These are phyloP conservation scores for Gallinago jamesoni DNA, from an alignment of 2,113 vertebrate species.

Conservation along the genomic window DNA sequence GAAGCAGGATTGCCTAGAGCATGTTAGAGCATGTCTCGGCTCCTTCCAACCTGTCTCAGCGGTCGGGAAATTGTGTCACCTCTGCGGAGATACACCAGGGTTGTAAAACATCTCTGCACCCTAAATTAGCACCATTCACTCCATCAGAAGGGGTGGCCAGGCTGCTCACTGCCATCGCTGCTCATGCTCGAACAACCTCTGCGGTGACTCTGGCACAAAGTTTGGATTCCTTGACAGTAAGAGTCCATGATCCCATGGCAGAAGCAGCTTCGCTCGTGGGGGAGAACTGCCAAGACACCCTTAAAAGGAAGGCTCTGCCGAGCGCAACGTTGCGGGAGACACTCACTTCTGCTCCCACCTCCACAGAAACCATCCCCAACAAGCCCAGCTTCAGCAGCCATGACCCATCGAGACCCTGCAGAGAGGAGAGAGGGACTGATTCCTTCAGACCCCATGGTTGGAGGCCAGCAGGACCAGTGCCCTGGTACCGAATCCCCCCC, in stretches of 20 bases:
- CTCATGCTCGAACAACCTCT: neutral
- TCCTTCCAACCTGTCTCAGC: neutral
- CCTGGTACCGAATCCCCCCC: neutral
- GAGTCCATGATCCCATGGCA: constrained; percentile 36
- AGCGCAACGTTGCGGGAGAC: neutral
- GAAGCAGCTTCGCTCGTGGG: constrained; percentile 42
- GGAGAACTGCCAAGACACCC: constrained; percentile 46
- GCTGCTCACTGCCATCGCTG: neutral
- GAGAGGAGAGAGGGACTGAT: neutral
- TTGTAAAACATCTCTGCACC: neutral
- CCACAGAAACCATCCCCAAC: neutral
- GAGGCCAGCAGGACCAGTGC: neutral
- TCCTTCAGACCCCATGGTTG: accelerated
- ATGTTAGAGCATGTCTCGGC: neutral
- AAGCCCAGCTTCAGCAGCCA: neutral
- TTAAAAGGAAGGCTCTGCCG: constrained; percentile 51
- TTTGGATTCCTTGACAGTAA: constrained; percentile 64
- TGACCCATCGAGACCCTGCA: accelerated
- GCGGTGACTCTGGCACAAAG: constrained; percentile 32
- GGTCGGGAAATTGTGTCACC: neutral
- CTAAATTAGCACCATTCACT: neutral
- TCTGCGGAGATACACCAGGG: neutral
- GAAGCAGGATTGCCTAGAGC: no score
- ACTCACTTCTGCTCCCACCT: neutral
- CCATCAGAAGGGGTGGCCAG: neutral